A percentile compares a stretch with the other conserved stretches of the same genome.
Conservation (phyloP, 2,797 vertebrate genomes). For the Enteromius thamalakanensis region DNA sequence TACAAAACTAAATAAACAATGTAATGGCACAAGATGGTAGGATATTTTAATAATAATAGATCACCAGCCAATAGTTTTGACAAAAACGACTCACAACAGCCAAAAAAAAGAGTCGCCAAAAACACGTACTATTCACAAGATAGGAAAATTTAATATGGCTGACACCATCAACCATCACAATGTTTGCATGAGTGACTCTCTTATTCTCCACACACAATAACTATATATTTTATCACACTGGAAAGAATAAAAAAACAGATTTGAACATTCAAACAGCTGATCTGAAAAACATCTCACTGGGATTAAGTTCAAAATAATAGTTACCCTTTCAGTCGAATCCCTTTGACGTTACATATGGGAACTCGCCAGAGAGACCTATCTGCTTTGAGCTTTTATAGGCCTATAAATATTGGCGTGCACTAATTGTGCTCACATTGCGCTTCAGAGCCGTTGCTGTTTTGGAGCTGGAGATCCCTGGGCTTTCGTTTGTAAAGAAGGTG, state of each 20-base stretch:
- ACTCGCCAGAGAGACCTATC: too few species aligned
- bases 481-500: too few species aligned
- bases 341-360: too few species aligned
- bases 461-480: too few species aligned
- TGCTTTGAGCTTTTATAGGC: too few species aligned
- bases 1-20: background rate
- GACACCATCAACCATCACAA: background rate
- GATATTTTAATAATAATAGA: background rate
- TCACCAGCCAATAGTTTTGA: background rate
- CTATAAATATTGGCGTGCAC: too few species aligned
- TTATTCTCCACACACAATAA: too few species aligned
- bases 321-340: too few species aligned
- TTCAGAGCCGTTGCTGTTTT: too few species aligned
- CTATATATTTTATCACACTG: too few species aligned
- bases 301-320: background rate
- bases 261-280: background rate
- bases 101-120: background rate
- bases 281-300: background rate
- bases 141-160: background rate
- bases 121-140: background rate
- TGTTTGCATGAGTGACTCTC: background rate
- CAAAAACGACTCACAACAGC: background rate
- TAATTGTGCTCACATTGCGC: too few species aligned
- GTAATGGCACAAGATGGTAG: background rate
- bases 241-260: too few species aligned